Evolutionary conservation across 2,113 vertebrate species (phyloP).

Genomic region (Hypomesus transpacificus): DNA sequence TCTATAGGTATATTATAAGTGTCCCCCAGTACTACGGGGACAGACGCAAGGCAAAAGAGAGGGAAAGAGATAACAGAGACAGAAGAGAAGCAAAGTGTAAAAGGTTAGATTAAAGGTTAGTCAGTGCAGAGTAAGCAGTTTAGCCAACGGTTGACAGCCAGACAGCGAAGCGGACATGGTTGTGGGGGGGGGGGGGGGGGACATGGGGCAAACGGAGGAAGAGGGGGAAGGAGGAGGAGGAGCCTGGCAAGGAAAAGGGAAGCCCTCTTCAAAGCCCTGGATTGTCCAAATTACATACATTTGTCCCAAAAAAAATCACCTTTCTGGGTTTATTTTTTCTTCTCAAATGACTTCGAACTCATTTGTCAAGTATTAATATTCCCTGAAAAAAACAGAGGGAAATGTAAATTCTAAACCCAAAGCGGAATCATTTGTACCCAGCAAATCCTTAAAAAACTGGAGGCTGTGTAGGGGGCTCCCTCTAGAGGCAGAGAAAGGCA

Average conservation of each 20-base stretch:
- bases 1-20: constrained; percentile 99
- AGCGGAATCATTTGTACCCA: no score
- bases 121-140: constrained; percentile 72
- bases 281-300: no score
- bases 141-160: constrained; percentile 55
- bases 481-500: constrained; percentile 2
- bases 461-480: neutral
- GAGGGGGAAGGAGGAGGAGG: neutral
- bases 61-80: constrained; percentile 57
- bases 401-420: no score
- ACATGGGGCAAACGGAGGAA: neutral
- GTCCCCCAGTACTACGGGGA: constrained; percentile 96
- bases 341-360: no score
- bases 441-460: no score
- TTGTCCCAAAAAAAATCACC: no score
- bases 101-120: constrained; percentile 80
- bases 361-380: no score
- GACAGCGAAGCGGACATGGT: constrained; percentile 45
- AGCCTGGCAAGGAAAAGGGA: neutral
- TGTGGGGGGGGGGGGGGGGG: constrained; percentile 7
- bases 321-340: no score
- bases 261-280: neutral
- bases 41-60: constrained; percentile 73
- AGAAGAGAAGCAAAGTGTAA: constrained; percentile 81
- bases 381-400: no score